Evolutionary conservation across 2,113 vertebrate genomes (phyloP), one percentile per base, ranked within the genome.

Genomic region (Callipepla squamata): DNA sequence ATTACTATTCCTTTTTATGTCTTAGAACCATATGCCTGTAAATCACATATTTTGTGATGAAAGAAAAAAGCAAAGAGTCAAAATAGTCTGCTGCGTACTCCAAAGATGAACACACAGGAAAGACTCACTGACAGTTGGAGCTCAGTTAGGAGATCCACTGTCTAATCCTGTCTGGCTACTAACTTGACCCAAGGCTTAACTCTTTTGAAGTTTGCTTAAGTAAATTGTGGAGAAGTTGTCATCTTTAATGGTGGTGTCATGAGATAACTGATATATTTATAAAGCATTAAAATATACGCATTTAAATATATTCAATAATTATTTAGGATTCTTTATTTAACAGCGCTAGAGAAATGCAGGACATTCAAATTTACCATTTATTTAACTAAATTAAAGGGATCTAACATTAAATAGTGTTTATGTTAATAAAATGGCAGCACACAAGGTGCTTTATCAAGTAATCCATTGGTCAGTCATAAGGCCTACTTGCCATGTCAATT

Each of bases 71-170:
- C 23, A 0, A 2, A n/a, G 7, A 55, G 3, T 34, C 16, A 65
- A 67, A 83, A 61, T n/a, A 72, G 40, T 48, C 55, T 61, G 70
- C 28, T 4, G 47, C 0, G 0, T 58, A 51, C 7, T 14, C 36
- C n/a, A 42, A n/a, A 81, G 75, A 70, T 7, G 4, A 78, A 8
- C 2, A 32, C 0, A 0, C 32, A 69, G 40, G 2, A 34, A 9
- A 67, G 25, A 47, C 3, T 75, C 11, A 8, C 7, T 69, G 17
- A 26, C 15, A 85, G 23, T 4, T 50, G 25, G 58, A 76, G 16
- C 7, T 68, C 11, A 73, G 4, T 55, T 48, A 47, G 50, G 45
- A 77, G 22, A 26, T 44, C 3, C 28, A 50, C 26, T 34, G 87
- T 68, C 22, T 38, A 74, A 67, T 32, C 16, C 2, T 45, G 6